Percentiles rank a stretch among this genome's conserved stretches.
phyloP scores from a whole-genome alignment of 2,888 invertebrate genomes.

The Meghimatium bilineatum region DNA sequence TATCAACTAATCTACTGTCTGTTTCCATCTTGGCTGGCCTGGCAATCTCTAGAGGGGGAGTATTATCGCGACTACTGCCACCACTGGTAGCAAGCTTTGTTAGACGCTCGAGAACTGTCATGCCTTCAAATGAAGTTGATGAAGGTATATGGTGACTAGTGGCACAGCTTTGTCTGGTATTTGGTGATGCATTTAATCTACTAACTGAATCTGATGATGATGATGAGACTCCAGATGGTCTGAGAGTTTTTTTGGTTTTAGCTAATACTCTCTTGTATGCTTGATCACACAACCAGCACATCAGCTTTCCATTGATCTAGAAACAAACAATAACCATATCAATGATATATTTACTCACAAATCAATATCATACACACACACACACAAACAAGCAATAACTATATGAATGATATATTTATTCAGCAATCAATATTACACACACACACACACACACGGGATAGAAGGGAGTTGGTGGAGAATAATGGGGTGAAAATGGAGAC shows the following conservation, averaged over 20 bases:
- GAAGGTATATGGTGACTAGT: constrained; percentile 10
- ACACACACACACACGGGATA: no score
- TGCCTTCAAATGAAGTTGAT: constrained; percentile 47
- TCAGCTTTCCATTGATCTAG: constrained; percentile 95
- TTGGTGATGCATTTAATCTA: constrained; percentile 40
- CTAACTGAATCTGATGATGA: constrained; percentile 39
- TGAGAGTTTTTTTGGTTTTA: constrained; percentile 82
- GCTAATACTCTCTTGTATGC: constrained; percentile 94
- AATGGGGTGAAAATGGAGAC: no score
- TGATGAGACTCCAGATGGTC: constrained; percentile 52
- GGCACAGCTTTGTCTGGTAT: constrained; percentile 31
- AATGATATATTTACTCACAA: no score
- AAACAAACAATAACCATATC: constrained; percentile 72
- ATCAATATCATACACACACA: no score
- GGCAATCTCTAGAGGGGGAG: constrained; percentile 22
- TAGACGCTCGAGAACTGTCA: constrained; percentile 44
- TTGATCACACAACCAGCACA: constrained; percentile 96
- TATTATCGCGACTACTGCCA: constrained; percentile 36
- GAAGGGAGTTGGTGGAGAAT: no score
- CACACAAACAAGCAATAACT: no score
- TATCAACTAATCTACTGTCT: constrained; percentile 28
- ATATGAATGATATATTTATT: no score
- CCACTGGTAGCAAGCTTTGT: constrained; percentile 46
- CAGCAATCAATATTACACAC: no score
- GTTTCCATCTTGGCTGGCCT: constrained; percentile 2